These are phyloP conservation scores for Drosophila ohnishii DNA, from an alignment of 1,140 invertebrate genomes.

Conservation along the genomic window DNA sequence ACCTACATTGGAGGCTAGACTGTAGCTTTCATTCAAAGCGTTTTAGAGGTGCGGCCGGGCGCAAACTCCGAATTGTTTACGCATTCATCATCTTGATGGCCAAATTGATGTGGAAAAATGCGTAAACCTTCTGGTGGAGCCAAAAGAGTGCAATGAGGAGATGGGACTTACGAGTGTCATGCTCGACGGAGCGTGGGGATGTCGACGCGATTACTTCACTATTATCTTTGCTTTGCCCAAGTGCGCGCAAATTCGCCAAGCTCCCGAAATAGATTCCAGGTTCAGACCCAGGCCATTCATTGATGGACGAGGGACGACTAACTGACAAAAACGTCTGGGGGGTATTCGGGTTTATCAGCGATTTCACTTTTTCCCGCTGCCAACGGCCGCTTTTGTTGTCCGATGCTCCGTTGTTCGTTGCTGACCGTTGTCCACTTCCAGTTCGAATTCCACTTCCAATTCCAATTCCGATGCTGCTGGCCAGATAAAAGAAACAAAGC, in stretches of 20 bases:
- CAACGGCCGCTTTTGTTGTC: conserved; percentile 22
- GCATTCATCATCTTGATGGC: conserved; percentile 48
- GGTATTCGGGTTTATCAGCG: conserved; percentile 68
- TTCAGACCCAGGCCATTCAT: conserved; percentile 36
- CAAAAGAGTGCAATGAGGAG: conserved; percentile 15
- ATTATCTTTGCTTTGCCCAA: conserved; percentile 35
- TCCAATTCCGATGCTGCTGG: conserved; percentile 40
- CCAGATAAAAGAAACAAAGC: conserved; percentile 51
- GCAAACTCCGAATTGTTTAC: conserved; percentile 56
- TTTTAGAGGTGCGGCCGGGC: conserved; percentile 56
- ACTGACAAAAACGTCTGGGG: conserved; percentile 17
- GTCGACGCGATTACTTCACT: conserved; percentile 23
- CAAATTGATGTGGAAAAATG: conserved; percentile 66
- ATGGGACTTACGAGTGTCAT: conserved; percentile 61
- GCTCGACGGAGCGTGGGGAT: conserved; percentile 45
- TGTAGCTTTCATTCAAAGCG: conserved; percentile 35
- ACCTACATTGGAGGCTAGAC: conserved; percentile 5
- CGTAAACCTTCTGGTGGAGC: conserved; percentile 8
- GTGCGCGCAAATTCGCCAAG: conserved; percentile 37
- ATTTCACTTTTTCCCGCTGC: conserved; percentile 67
- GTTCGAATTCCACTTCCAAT: conserved; percentile 22
- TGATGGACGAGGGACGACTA: conserved; percentile 15
- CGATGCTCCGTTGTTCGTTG: conserved; percentile 16
- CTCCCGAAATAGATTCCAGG: conserved; percentile 32
- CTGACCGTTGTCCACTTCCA: conserved; percentile 26